phyloP scores from a whole-genome alignment of 2,888 invertebrate genomes.

The Orchesellides sinensis region DNA sequence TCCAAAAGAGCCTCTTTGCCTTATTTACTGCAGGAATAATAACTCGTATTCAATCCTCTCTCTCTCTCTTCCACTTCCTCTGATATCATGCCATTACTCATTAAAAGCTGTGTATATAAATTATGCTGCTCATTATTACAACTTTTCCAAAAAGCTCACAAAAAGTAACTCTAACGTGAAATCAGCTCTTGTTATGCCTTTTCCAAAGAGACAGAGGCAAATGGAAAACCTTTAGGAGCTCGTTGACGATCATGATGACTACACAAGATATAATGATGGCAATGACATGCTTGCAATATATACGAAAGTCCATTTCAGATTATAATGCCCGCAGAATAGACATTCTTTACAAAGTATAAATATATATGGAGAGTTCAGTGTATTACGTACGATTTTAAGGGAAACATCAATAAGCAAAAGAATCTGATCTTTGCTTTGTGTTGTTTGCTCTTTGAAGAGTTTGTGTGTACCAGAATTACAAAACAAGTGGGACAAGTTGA shows the following conservation, averaged over 20 bases:
- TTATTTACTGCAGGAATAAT: background rate
- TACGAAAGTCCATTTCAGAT: background rate
- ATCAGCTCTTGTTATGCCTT: no score
- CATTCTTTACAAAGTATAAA: no score
- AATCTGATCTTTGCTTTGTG: background rate
- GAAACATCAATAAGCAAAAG: constrained; percentile 14
- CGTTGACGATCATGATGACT: background rate
- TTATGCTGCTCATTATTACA: constrained; percentile 6
- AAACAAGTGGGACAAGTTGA: background rate
- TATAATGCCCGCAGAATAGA: background rate
- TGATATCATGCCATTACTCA: background rate
- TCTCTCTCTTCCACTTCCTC: background rate
- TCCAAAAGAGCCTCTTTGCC: background rate
- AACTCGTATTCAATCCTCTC: background rate
- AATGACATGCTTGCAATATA: background rate
- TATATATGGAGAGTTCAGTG: background rate
- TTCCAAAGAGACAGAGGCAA: no score
- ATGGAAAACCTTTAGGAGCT: no score
- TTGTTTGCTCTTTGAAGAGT: background rate
- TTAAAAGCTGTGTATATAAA: constrained; percentile 1
- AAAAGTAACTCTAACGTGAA: no score
- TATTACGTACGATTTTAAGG: background rate
- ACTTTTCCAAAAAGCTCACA: no score
- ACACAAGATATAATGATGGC: background rate
- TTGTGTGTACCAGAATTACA: background rate